Base-by-base conservation (phyloP, 1,140 invertebrate species). In the Chrysomallon squamiferum region DNA sequence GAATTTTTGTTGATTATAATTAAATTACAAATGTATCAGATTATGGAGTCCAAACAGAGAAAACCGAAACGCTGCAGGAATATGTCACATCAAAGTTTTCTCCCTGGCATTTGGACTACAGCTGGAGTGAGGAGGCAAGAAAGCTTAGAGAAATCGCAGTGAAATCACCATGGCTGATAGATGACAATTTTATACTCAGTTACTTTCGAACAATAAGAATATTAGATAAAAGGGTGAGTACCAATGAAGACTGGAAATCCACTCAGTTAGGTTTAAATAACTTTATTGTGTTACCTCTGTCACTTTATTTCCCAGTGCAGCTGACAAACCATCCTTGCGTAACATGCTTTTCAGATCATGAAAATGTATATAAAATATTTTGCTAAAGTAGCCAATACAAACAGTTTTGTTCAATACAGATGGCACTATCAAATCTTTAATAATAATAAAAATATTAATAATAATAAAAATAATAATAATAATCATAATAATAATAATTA, bases 31-130 rank as follows among this genome's bases (percentile, higher is more conserved):
- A n/a, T n/a, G n/a, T 74, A 38, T 11, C 66, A 82, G 82, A 82
- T 65, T 80, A 72, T 76, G 80, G 73, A 33, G 72, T 80, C 29
- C 43, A 77, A 3, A 65, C 76, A 68, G 81, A 82, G 56, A 77
- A 80, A 45, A 81, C 77, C 47, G 83, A 84, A 58, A 71, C 71
- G 1, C 65, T 84, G 7, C 67, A 80, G 60, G 83, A 85, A 60
- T 74, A 80, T 73, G 76, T 83, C 1, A 66, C 29, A 15, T 79
- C 75, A 4, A 77, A 77, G 45, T 57, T 71, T n/a, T 85, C 83
- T 15, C 83, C 82, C 11, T 85, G 83, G 83, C 72, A 82, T 59
- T 62, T 82, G 30, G 83, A 85, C 52, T 84, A 82, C 66, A 82
- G 78, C 69, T 85, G 83, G 83, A 81, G 80, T 63, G 63, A 77